A percentile compares a stretch with the other conserved stretches of the same genome.
Evolutionary conservation across 2,797 vertebrate genomes (phyloP).

Genomic region (Pipistrellus pipistrellus): DNA sequence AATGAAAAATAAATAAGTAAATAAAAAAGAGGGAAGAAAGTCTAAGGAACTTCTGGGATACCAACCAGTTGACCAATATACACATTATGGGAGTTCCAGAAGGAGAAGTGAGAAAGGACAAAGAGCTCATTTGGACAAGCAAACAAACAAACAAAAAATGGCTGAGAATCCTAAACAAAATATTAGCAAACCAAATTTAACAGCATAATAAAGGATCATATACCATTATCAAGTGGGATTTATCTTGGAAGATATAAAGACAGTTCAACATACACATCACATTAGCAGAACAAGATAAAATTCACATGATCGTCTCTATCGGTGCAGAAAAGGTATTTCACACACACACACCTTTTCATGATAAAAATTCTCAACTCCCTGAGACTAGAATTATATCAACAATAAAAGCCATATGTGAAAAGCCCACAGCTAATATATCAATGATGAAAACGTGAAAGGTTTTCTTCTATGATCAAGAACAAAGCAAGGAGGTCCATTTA

Average conservation of each 20-base stretch:
- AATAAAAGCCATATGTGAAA: not conserved
- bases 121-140: not conserved
- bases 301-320: not conserved
- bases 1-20: not conserved
- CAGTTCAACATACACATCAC: not conserved
- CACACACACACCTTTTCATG: not conserved
- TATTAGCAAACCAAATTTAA: slow-evolving; percentile 41
- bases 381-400: not conserved
- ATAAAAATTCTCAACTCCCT: not conserved
- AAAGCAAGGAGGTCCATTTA: not conserved
- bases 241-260: not conserved
- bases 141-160: not conserved
- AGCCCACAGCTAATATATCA: not conserved
- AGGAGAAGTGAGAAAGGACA: not conserved
- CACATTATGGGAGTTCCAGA: not conserved
- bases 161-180: not conserved
- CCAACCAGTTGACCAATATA: not conserved
- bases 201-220: not conserved
- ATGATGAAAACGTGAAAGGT: not conserved
- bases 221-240: not conserved
- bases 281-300: slow-evolving; percentile 3
- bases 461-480: not conserved
- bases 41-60: not conserved
- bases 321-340: not conserved
- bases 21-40: not conserved